Conservation (phyloP, 64 coral and sea anemone species). For the Exaiptasia diaphana region DNA sequence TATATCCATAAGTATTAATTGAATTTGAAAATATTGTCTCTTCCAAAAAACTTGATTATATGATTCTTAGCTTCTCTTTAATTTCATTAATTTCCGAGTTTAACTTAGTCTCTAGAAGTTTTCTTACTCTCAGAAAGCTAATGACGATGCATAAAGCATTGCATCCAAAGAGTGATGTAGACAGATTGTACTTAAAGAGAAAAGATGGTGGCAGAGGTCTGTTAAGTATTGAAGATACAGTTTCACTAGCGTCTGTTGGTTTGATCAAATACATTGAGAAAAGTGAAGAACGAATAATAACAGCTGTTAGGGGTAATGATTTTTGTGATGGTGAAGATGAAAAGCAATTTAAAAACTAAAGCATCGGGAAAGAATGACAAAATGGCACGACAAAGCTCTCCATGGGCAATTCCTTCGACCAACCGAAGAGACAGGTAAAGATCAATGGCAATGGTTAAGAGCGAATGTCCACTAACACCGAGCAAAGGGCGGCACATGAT, state of each 20-base stretch:
- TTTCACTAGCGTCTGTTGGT: neutral
- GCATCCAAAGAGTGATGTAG: neutral
- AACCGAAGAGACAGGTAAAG: neutral
- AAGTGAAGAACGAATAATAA: neutral
- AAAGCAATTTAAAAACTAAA: neutral
- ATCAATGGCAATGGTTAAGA: slow-evolving; percentile 15
- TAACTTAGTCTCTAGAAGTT: too few relatives aligned
- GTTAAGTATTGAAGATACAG: neutral
- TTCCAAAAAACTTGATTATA: too few relatives aligned
- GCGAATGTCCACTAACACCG: too few relatives aligned
- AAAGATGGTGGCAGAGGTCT: neutral
- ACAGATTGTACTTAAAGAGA: neutral
- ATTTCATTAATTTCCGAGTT: too few relatives aligned
- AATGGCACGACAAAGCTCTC: neutral
- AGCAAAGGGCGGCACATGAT: too few relatives aligned
- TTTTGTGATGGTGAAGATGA: neutral
- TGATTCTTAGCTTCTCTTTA: too few relatives aligned
- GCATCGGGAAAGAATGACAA: neutral
- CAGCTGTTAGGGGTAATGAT: neutral
- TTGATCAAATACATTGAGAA: neutral
- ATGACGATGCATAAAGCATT: slow-evolving; percentile 14
- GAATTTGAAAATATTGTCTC: too few relatives aligned
- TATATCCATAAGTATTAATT: too few relatives aligned
- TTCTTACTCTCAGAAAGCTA: neutral
- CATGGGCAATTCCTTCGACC: slow-evolving; percentile 11